Base-by-base conservation (phyloP, 2,888 invertebrate genomes). In the Phalera bucephala region DNA sequence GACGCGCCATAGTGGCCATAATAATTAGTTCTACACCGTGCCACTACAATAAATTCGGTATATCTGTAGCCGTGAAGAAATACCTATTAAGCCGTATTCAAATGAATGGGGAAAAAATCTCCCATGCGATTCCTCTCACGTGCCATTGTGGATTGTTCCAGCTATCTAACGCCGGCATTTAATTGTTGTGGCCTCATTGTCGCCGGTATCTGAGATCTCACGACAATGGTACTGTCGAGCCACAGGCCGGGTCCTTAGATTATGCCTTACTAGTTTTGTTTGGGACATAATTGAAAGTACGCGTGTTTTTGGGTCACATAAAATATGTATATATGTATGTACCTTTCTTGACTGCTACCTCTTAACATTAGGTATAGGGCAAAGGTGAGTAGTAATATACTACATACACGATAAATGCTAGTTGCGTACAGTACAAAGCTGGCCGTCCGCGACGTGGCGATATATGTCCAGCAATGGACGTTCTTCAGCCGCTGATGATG, bases 61-160 rank as follows among this genome's bases (percentile, higher is more conserved):
- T 62, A 59, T 66, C 56, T 53, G 43, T 51, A 59, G 51, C 63
- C 51, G 61, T 58, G 57, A 64, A 64, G 52, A 60, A 48, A 45
- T 45, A 45, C 42, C 45, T 47, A 52, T 37, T 36, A 32, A 33
- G 42, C 48, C 53, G 57, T 57, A 69, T 68, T 60, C 59, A 62
- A 64, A 70, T 62, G 60, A 55, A 67, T 52, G 48, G 41, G 52
- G 48, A 58, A 77, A 78, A 79, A 81, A 72, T 62, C 72, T 77
- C 80, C 68, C 84, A 77, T 78, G 81, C 75, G 69, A 78, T 78
- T 74, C 75, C 77, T 84, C 83, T 81, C 84, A 82, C 82, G 80
- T 80, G 78, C 78, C 63, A 80, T 85, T 86, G 86, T 85, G 77
- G 57, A 82, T 85, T 85, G 84, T 85, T 80, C 64, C 50, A 60